phyloP scores from a whole-genome alignment of 2,113 vertebrate genomes.

The Poecilia latipinna region DNA sequence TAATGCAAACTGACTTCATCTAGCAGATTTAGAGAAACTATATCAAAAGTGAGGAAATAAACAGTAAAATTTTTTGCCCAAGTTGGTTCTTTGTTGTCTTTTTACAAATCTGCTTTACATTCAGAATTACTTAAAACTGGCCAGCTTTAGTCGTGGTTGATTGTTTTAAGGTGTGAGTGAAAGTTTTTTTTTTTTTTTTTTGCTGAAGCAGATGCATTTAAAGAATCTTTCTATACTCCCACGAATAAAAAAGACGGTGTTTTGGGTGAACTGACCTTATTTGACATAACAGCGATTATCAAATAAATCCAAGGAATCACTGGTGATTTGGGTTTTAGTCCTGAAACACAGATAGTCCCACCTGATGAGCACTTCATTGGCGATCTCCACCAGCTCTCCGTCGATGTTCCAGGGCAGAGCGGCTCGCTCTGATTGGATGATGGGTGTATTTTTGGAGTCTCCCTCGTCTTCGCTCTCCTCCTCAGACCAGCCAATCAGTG shows the following conservation, averaged over 20 bases:
- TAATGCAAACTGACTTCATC: too few species aligned
- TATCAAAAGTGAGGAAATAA: too few species aligned
- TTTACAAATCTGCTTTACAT: not conserved
- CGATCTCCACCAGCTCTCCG: slow-evolving; percentile 70
- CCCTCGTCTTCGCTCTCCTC: slow-evolving; percentile 63
- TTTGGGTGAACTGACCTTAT: not conserved
- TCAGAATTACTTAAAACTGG: not conserved
- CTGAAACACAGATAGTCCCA: not conserved
- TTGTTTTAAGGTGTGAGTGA: not conserved
- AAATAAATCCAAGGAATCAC: not conserved
- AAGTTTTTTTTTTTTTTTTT: too few species aligned
- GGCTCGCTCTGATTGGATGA: slow-evolving; percentile 48
- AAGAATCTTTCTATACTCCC: too few species aligned
- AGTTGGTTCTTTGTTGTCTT: too few species aligned
- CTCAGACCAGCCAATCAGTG: slow-evolving; percentile 30
- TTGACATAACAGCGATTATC: not conserved
- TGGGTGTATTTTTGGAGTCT: slow-evolving; percentile 54
- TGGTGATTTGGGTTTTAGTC: not conserved
- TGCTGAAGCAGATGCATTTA: not conserved
- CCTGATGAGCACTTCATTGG: slow-evolving; percentile 66
- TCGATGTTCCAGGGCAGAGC: slow-evolving; percentile 74
- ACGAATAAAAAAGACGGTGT: too few species aligned
- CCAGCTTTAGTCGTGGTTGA: not conserved
- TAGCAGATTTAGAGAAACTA: too few species aligned
- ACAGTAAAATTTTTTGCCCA: too few species aligned